phyloP scores from a whole-genome alignment of 2,888 invertebrate genomes.

The Endomychus coccineus region DNA sequence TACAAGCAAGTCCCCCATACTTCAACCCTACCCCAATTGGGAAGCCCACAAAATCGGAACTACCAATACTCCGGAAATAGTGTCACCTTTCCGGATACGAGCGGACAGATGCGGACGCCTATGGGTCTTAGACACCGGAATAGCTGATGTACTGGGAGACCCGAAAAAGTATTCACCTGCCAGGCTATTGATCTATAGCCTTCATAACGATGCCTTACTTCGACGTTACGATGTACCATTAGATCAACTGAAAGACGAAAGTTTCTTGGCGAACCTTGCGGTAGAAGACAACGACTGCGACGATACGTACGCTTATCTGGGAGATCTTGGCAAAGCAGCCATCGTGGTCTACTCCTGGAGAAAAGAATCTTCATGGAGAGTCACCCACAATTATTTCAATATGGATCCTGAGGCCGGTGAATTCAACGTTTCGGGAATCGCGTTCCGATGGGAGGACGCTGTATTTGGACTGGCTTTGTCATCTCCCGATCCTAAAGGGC shows the following conservation, averaged over 20 bases:
- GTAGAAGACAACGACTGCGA: constrained; percentile 68
- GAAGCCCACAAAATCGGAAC: constrained; percentile 57
- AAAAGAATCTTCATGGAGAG: constrained; percentile 64
- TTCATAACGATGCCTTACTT: constrained; percentile 62
- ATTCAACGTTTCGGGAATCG: constrained; percentile 61
- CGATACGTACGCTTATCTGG: constrained; percentile 65
- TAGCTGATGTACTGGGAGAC: constrained; percentile 51
- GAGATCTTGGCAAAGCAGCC: constrained; percentile 61
- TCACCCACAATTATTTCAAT: constrained; percentile 42
- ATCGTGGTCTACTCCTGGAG: constrained; percentile 71
- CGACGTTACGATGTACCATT: constrained; percentile 58
- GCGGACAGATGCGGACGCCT: constrained; percentile 70
- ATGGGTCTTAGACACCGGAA: constrained; percentile 73
- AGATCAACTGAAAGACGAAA: constrained; percentile 58
- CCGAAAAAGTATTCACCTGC: constrained; percentile 50
- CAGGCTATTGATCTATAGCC: constrained; percentile 63
- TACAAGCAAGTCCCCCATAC: constrained; percentile 56
- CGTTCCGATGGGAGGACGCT: constrained; percentile 71
- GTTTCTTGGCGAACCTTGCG: constrained; percentile 68
- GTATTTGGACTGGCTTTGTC: constrained; percentile 68
- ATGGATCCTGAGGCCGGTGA: constrained; percentile 61
- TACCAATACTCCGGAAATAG: constrained; percentile 52
- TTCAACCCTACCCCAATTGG: constrained; percentile 77
- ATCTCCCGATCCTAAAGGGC: constrained; percentile 56
- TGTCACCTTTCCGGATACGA: constrained; percentile 65